phyloP scores from a whole-genome alignment of 2,797 vertebrate genomes.

The Orestias chungarensis region DNA sequence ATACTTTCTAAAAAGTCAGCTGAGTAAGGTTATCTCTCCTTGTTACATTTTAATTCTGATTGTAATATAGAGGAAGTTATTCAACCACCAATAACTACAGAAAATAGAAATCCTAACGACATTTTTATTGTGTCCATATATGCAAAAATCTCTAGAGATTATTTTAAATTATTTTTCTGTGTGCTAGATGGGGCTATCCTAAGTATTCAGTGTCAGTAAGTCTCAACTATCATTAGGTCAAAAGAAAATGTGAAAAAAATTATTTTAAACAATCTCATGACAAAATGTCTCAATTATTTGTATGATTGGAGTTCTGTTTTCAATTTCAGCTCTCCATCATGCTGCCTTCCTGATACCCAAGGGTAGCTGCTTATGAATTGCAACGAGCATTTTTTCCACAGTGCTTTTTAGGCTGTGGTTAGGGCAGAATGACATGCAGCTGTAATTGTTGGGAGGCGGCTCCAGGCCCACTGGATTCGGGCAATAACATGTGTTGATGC shows the following conservation, averaged over 20 bases:
- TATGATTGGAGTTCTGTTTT: background rate
- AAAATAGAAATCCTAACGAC: background rate
- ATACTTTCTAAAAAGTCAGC: background rate
- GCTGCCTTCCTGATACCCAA: slow-evolving; percentile 11
- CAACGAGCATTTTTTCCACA: slow-evolving; percentile 54
- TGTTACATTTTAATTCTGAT: too few species aligned
- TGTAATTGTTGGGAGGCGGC: slow-evolving; percentile 53
- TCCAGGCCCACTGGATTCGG: slow-evolving; percentile 58
- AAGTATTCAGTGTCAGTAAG: background rate
- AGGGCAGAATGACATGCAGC: slow-evolving; percentile 48
- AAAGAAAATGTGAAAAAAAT: too few species aligned
- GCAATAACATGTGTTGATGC: slow-evolving; percentile 66
- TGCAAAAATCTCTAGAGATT: too few species aligned
- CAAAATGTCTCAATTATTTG: background rate
- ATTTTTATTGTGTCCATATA: background rate
- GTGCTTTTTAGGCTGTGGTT: slow-evolving; percentile 51
- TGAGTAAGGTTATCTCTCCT: background rate
- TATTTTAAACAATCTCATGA: background rate
- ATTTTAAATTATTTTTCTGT: background rate
- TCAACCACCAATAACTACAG: background rate
- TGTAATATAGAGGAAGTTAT: too few species aligned
- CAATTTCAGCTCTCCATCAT: background rate
- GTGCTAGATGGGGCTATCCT: background rate
- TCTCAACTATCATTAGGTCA: background rate
- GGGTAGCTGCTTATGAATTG: slow-evolving; percentile 31